Evolutionary conservation across 2,797 vertebrate species (phyloP), one percentile per base, ranked within the genome.

Genomic region (Tragelaphus eurycerus): DNA sequence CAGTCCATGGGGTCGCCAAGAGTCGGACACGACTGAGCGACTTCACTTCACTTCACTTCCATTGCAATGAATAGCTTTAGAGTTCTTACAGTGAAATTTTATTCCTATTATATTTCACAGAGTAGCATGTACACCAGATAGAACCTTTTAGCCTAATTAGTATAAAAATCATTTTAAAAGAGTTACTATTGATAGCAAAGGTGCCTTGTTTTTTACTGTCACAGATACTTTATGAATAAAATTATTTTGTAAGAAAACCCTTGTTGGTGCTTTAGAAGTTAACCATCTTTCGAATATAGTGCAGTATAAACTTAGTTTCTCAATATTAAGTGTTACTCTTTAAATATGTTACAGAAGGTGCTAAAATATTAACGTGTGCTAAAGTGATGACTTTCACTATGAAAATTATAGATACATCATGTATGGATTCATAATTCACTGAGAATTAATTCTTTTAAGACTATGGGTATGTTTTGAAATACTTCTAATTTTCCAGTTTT

Each of bases 391-490:
- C 15, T 94, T 79, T 62, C 48, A 78, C n/a, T 74, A n/a, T 87
- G 46, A 83, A 62, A 87, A 62, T 50, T 87, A 1, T 93, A 92
- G 10, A 12, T 91, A 55, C 25, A 48, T 90, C 38, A 74, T 95
- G 27, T 79, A 12, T 83, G 38, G 38, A 78, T 88, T 19, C 1
- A 48, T 60, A 89, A 89, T 84, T 52, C 52, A 64, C 13, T 81
- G 86, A 96, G 74, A 96, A 86, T 82, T 78, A 82, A 52, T 85
- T 90, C 21, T 14, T 79, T 93, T 90, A 38, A 85, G 78, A 54
- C 6, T 90, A 2, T 86, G 9, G 6, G 5, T 93, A 46, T 91
- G 10, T 46, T n/a, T 95, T 84, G n/a, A 71, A 60, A 90, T 94
- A 78, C 74, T 86, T 83, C 8, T 54, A 25, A 76, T 79, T 89